Base-by-base conservation (phyloP, 2,888 invertebrate genomes). In the Mesoligia furuncula region DNA sequence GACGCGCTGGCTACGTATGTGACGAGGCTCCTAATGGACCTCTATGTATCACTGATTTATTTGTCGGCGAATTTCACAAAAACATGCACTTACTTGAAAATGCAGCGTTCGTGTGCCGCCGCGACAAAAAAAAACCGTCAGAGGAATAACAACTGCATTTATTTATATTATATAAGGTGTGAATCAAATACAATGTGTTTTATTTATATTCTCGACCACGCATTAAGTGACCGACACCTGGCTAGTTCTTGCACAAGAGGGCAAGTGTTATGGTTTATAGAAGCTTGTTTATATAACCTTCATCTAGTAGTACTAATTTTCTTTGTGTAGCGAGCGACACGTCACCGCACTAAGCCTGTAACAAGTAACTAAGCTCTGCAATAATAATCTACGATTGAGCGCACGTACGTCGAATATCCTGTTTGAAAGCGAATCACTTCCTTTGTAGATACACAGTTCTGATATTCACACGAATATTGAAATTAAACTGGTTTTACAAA, bases 201-300 rank as follows among this genome's bases (percentile, higher is more conserved):
- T 92, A 93, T 93, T 93, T 92, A 91, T 93, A 93, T 93, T 92
- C 92, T 75, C 71, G 57, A 36, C 65, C 80, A 85, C 87, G 88
- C 91, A 90, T 77, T 81, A 85, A 71, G 73, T 74, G 75, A 73
- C 69, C 84, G 87, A 88, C 92, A 92, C 93, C 92, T 92, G 90
- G 87, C 83, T 86, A 79, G 84, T 86, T 86, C 85, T 87, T 88
- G 85, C 88, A 87, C 88, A 89, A 87, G 78, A 82, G 75, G 72
- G 80, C 71, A 76, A 79, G 51, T 90, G 85, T 90, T 90, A 87
- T 86, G 87, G 87, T 88, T 88, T 73, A 81, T 78, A 75, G 79
- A 82, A 73, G 77, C 67, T 75, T 67, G 84, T 87, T 85, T 88
- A 81, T 83, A 88, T 83, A 80, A 81, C 74, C 78, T 89, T 88